Evolutionary conservation across 2,113 vertebrate species (phyloP).

Genomic region (Dromaius novaehollandiae): DNA sequence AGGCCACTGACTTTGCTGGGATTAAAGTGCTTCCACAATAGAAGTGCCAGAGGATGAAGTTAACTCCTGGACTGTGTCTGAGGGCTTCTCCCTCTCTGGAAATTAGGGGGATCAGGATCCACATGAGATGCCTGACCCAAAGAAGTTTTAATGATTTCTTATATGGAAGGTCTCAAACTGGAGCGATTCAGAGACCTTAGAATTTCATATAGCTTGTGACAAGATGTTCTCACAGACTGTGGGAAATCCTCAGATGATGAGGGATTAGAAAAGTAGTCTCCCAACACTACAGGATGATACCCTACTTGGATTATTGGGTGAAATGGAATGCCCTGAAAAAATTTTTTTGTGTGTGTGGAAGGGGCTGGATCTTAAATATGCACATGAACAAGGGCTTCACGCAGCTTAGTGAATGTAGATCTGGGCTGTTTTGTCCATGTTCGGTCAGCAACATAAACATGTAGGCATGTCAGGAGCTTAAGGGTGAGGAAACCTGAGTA

Average conservation of each 20-base stretch:
- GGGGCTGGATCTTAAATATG: neutral
- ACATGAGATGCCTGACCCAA: no score
- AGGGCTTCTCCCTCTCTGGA: neutral
- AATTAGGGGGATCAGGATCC: neutral
- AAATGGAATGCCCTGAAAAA: neutral
- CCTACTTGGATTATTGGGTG: neutral
- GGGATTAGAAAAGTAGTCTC: neutral
- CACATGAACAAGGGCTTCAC: neutral
- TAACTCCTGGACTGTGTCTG: neutral
- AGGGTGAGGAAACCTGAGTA: no score
- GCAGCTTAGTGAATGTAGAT: neutral
- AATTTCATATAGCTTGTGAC: neutral
- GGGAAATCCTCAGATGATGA: neutral
- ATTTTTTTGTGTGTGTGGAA: neutral
- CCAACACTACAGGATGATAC: neutral
- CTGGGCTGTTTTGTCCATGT: neutral
- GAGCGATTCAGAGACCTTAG: neutral
- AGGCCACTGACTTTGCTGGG: fast-evolving
- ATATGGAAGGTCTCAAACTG: neutral
- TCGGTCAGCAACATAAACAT: no score
- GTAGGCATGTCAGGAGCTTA: no score
- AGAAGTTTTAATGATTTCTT: neutral
- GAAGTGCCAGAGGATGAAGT: neutral
- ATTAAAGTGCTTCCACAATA: neutral
- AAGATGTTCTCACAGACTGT: neutral